Evolutionary conservation across 2,888 invertebrate genomes (phyloP).

Genomic region (Lochmaea capreae): DNA sequence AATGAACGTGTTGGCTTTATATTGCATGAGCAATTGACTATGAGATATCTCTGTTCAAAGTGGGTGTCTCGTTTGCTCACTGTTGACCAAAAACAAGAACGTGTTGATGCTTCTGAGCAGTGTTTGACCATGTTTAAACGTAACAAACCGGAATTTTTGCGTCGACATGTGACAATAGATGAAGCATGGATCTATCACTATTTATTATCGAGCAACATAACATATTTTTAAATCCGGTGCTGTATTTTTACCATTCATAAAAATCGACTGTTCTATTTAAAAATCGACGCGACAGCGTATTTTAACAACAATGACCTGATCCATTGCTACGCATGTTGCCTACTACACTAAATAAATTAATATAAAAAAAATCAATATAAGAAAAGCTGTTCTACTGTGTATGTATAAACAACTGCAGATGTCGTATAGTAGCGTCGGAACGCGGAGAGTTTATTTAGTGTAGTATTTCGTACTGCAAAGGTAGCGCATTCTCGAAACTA

Average conservation of each 20-base stretch:
- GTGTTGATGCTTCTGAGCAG: too few species aligned
- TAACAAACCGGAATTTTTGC: too few species aligned
- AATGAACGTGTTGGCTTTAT: too few species aligned
- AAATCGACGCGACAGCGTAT: slow-evolving; percentile 29
- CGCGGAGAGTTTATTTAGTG: background rate
- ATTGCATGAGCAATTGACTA: too few species aligned
- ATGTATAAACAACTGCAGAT: slow-evolving; percentile 22
- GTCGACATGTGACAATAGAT: too few species aligned
- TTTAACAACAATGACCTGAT: slow-evolving; percentile 34
- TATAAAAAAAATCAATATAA: slow-evolving; percentile 56
- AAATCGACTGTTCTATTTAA: slow-evolving; percentile 35
- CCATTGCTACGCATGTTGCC: slow-evolving; percentile 47
- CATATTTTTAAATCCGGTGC: background rate
- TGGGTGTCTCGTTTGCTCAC: too few species aligned
- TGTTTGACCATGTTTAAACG: too few species aligned
- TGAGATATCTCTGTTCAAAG: too few species aligned
- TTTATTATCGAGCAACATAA: too few species aligned
- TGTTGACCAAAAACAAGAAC: too few species aligned
- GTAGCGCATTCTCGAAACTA: slow-evolving; percentile 7
- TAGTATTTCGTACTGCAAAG: slow-evolving; percentile 6
- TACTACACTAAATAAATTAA: slow-evolving; percentile 55
- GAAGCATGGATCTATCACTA: too few species aligned
- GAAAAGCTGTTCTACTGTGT: slow-evolving; percentile 25
- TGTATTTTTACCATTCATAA: slow-evolving; percentile 17
- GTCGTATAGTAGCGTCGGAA: slow-evolving; percentile 15